Conservation (phyloP, 1,140 invertebrate genomes). For the Meteorus sp. region DNA sequence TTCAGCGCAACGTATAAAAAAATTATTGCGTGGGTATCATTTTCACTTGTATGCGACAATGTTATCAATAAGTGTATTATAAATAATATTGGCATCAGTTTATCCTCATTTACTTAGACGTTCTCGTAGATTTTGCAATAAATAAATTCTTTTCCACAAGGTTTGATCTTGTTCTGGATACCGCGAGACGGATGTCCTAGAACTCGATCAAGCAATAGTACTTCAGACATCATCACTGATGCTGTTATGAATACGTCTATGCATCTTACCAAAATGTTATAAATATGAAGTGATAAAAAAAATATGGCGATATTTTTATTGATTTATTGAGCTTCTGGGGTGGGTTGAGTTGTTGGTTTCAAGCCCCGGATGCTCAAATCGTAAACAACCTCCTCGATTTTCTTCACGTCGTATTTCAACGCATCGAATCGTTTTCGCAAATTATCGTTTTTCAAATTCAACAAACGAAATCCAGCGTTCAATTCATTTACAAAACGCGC, state of each 20-base stretch:
- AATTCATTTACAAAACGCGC: slow-evolving; percentile 84
- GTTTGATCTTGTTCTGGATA: too few species aligned
- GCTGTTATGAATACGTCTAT: neutral
- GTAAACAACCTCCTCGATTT: slow-evolving; percentile 93
- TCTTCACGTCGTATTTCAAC: slow-evolving; percentile 92
- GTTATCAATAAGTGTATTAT: too few species aligned
- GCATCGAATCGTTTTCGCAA: slow-evolving; percentile 87
- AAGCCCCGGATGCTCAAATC: slow-evolving; percentile 87
- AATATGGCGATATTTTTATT: neutral
- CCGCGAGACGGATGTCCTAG: too few species aligned
- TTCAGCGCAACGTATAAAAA: too few species aligned
- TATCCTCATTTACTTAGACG: too few species aligned
- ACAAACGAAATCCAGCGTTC: slow-evolving; percentile 82
- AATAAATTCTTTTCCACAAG: too few species aligned
- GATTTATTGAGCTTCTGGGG: neutral
- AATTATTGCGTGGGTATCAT: too few species aligned
- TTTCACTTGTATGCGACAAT: too few species aligned
- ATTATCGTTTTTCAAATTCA: slow-evolving; percentile 91
- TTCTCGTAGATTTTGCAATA: too few species aligned
- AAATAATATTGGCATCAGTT: too few species aligned
- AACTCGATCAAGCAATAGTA: too few species aligned
- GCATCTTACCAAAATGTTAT: neutral
- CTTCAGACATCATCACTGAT: too few species aligned
- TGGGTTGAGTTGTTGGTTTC: neutral
- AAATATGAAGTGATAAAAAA: neutral